A percentile compares a stretch with the other conserved stretches of the same genome.
phyloP scores from a whole-genome alignment of 2,113 vertebrate genomes.

The Ia io region DNA sequence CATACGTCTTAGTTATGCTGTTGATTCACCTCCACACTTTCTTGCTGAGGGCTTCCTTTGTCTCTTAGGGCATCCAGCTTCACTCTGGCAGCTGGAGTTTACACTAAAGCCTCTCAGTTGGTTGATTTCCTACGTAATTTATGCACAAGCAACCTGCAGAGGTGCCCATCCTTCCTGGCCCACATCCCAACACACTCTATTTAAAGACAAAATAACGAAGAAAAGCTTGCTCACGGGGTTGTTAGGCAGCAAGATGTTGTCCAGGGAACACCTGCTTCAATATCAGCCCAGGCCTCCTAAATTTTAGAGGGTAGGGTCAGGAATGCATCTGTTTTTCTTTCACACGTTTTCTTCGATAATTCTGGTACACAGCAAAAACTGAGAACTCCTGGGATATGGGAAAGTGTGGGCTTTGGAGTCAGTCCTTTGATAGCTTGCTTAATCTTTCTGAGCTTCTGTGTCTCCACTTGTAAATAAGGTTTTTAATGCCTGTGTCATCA shows the following conservation, averaged over 20 bases:
- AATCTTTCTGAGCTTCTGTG: neutral
- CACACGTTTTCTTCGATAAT: neutral
- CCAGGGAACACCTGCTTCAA: neutral
- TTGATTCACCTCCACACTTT: neutral
- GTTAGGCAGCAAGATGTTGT: neutral
- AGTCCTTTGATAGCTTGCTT: neutral
- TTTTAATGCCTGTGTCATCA: neutral
- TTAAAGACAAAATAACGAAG: neutral
- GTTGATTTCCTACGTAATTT: neutral
- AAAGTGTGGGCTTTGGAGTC: neutral
- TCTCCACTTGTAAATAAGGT: neutral
- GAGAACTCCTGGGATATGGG: neutral
- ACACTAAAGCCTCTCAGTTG: neutral
- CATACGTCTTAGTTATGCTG: neutral
- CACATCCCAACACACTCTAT: neutral
- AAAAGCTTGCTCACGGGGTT: neutral
- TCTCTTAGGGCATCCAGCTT: neutral
- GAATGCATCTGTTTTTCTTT: neutral
- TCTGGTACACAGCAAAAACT: neutral
- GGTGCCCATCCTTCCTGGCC: neutral
- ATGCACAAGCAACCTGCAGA: neutral
- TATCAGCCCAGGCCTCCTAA: neutral
- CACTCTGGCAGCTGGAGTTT: neutral
- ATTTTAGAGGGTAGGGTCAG: neutral
- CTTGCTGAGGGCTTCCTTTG: neutral